A percentile compares a stretch with the other conserved stretches of the same genome.
Evolutionary conservation across 2,113 vertebrate genomes (phyloP).

Genomic region (Phrynocephalus versicolor): DNA sequence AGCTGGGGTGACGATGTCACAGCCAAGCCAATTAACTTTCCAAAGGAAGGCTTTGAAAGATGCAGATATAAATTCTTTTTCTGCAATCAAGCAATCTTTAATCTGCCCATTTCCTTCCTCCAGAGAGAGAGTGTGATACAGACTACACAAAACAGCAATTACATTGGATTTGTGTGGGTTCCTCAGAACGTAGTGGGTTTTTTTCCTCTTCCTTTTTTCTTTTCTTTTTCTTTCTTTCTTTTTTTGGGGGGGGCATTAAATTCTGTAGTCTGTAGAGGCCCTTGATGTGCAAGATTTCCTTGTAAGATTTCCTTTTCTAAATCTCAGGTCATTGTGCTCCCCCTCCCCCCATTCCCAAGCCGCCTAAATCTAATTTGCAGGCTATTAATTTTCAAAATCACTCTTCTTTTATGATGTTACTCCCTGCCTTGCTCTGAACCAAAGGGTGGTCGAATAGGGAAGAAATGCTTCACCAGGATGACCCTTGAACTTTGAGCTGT

Average conservation of each 20-base stretch:
- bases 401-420: not conserved
- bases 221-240: constrained; percentile 18
- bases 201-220: not conserved
- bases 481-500: constrained; percentile 10
- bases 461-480: not conserved
- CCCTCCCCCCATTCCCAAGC: not conserved
- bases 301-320: constrained; percentile 55
- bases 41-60: not conserved
- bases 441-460: not conserved
- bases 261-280: constrained; percentile 39
- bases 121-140: constrained; percentile 34
- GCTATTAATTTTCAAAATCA: constrained; percentile 60
- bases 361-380: constrained; percentile 65
- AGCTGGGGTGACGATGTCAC: rapidly evolving
- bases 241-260: constrained; percentile 7
- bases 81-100: constrained; percentile 42
- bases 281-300: not conserved
- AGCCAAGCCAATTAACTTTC: constrained; percentile 31
- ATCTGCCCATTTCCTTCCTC: constrained; percentile 36
- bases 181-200: constrained; percentile 36
- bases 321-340: constrained; percentile 50
- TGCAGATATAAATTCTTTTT: not conserved
- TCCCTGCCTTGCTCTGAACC: not conserved
- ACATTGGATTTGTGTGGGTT: constrained; percentile 7
- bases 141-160: constrained; percentile 32